Base-by-base conservation (phyloP, 2,888 invertebrate genomes). In the Lithophane leautieri region DNA sequence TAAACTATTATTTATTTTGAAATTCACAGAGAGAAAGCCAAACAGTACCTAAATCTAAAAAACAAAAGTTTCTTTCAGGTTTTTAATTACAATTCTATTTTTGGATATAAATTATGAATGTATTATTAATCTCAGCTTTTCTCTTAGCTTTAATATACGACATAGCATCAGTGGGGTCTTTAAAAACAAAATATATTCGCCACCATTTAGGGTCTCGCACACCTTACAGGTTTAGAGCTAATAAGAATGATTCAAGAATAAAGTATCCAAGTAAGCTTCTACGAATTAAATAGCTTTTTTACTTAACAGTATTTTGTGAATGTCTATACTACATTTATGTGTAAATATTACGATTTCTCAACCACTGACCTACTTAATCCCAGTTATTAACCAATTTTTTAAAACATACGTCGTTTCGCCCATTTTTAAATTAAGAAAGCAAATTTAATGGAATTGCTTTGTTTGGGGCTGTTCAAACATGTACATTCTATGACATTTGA, bases 211-310 rank as follows among this genome's bases (percentile, higher is more conserved):
- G 97, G 58, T 97, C 98, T 14, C 97, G 97, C 91, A 98, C 98
- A 16, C 98, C 98, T 0, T 98, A 98, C 91, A 97, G 98, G 87
- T 97, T 97, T 89, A 96, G 97, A 83, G 97, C 96, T 65, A 98
- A 98, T 92, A 95, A 95, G 85, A 97, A 98, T 93, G 97, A 97
- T 87, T 95, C 97, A 40, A 94, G 94, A 87, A 93, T 97, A 70
- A 92, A 95, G 80, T 98, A 96, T 93, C 94, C 97, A 90, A 97
- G 98, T 98, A 95, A 91, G 92, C 90, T 56, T 4, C 34, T 42
- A 25, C 2, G 3, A 52, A 52, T 34, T 28, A 9, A 62, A 44
- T 56, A 34, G 34, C n/a, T 60, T 14, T 40, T 19, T 16, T 52
- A 40, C 7, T 22, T 22, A 54, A 4, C 12, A 16, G 14, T 78